A percentile compares a stretch with the other conserved stretches of the same genome.
Evolutionary conservation across 2,797 vertebrate species (phyloP).

Genomic region (Hydrophis major): DNA sequence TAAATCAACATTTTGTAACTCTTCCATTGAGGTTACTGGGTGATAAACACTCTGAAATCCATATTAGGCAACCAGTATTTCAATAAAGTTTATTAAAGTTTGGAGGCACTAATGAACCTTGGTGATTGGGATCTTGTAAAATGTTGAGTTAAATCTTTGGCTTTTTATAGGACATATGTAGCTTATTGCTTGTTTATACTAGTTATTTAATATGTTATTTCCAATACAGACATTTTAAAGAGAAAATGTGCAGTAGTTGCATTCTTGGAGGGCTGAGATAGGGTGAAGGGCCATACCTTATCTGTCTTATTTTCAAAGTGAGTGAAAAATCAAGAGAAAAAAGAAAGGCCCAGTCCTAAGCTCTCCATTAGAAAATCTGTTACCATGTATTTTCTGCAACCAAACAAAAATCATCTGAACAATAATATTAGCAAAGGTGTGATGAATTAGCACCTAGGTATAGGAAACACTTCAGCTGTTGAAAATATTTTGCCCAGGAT

Average conservation of each 20-base stretch:
- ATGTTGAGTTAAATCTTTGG: neutral
- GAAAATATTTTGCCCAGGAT: neutral
- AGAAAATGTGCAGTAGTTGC: neutral
- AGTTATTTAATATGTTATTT: neutral
- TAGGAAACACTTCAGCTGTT: neutral
- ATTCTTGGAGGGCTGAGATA: too few species aligned
- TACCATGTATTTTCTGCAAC: neutral
- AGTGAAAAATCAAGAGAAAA: neutral
- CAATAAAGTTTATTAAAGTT: neutral
- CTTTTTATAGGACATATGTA: neutral
- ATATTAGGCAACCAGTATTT: neutral
- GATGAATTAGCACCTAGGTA: neutral
- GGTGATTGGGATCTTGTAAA: neutral
- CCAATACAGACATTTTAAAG: neutral
- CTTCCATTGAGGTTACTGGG: too few species aligned
- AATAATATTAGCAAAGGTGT: neutral
- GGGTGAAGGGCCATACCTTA: neutral
- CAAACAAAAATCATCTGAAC: neutral
- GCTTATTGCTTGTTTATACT: neutral
- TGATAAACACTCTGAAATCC: neutral
- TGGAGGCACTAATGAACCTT: neutral
- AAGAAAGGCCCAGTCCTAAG: neutral
- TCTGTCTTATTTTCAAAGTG: neutral
- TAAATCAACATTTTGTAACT: too few species aligned
- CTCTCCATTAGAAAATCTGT: neutral